Evolutionary conservation across 2,888 invertebrate species (phyloP), one percentile per base, ranked within the genome.

Genomic region (Trichopria drosophilae): DNA sequence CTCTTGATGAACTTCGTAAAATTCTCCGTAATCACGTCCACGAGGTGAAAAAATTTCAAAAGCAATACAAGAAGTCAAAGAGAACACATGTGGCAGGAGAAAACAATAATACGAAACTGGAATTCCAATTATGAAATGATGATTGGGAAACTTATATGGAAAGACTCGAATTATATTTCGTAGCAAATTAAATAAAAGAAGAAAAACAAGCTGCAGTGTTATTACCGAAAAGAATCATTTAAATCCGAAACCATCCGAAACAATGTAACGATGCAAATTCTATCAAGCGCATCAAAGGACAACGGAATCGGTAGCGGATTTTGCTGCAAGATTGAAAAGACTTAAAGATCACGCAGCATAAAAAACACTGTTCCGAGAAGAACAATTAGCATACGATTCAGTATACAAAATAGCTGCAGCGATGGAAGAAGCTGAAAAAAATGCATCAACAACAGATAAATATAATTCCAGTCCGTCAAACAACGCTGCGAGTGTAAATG

Each of bases 261-360:
- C 51, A 10, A 53, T 55, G 46, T 55, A 57, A 19, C 31, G 58
- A 18, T 53, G 37, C 16, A 43, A 43, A 7, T 46, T 46, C 12
- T 15, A 31, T 9, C 28, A 37, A 22, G 37, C 23, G 9, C 7
- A 31, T 6, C 46, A 46, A 22, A 15, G 12, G 9, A 12, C 29
- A 12, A 29, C 32, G 6, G 43, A 43, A 12, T n/a, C 32, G 2
- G 34, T 34, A 6, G 13, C 34, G 7, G 43, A 43, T 12, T 43
- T 43, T 7, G 24, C 12, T 9, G 43, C 43, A 15, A 77, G 80
- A 69, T 53, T 81, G 43, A 34, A 29, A 16, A 9, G n/a, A n/a
- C n/a, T n/a, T n/a, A n/a, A n/a, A n/a, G n/a, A n/a, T n/a, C n/a
- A n/a, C n/a, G n/a, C n/a, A n/a, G n/a, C n/a, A n/a, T n/a, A n/a